These are phyloP conservation scores for Drosophila aff. DNA, from an alignment of 1,140 invertebrate genomes.

Conservation along the genomic window DNA sequence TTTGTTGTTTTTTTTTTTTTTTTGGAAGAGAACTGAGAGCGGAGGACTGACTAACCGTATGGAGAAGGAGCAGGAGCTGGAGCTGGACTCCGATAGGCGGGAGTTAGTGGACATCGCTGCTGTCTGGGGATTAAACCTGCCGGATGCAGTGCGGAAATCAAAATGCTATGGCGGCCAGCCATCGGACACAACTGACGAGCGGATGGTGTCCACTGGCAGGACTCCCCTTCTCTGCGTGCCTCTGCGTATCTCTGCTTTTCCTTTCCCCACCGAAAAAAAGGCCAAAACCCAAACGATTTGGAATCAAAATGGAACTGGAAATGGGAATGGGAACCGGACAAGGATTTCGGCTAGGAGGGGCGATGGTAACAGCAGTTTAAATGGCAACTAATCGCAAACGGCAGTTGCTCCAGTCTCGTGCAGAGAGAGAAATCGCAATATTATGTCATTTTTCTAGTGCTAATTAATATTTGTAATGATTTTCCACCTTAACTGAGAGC, in stretches of 20 bases:
- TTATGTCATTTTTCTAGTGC: background rate
- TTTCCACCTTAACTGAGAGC: background rate
- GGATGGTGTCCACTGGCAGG: slow-evolving; percentile 29
- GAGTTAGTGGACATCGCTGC: slow-evolving; percentile 31
- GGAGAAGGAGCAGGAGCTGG: background rate
- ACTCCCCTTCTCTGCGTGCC: background rate
- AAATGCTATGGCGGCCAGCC: slow-evolving; percentile 70
- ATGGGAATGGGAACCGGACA: slow-evolving; percentile 36
- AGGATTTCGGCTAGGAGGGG: slow-evolving; percentile 8
- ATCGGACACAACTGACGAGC: slow-evolving; percentile 54
- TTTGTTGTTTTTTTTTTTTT: slow-evolving; percentile 7
- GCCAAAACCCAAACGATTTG: slow-evolving; percentile 30
- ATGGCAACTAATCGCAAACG: slow-evolving; percentile 81
- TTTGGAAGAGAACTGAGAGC: slow-evolving; percentile 3
- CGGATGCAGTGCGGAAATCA: slow-evolving; percentile 80
- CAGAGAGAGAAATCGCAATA: background rate
- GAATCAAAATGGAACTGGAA: slow-evolving; percentile 45
- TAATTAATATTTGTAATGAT: background rate
- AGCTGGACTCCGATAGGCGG: slow-evolving; percentile 6
- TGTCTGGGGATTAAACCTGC: slow-evolving; percentile 72
- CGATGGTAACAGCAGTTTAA: slow-evolving; percentile 75
- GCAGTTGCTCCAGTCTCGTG: slow-evolving; percentile 27
- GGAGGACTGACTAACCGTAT: slow-evolving; percentile 9
- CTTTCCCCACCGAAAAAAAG: background rate
- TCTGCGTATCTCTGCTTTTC: background rate